Evolutionary conservation across 2,888 invertebrate genomes (phyloP), one percentile per base, ranked within the genome.

Genomic region (Hoplodrina ambigua): DNA sequence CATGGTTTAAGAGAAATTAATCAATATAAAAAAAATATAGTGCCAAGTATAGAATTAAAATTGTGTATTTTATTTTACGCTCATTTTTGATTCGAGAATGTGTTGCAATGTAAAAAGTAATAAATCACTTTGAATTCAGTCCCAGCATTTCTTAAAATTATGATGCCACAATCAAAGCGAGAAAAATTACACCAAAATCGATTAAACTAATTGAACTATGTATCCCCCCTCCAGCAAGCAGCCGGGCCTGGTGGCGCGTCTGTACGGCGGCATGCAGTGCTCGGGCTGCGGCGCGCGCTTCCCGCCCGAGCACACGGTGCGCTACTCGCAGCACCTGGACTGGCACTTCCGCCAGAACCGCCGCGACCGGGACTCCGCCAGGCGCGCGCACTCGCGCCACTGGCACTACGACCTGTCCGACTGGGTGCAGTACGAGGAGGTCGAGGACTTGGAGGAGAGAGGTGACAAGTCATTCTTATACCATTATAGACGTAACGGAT

Each of bases 331-430:
- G 90, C 99, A 99, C 94, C 96, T 99, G 73, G 99, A 99, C 95
- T 99, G 99, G 99, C 99, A 99, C 95, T 99, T 99, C 96, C 96
- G 99, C 0, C 98, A 99, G 93, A 99, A 99, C 95, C 63, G 99
- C 2, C 96, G 98, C 66, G 99, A 98, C 85, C 97, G 98, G 80
- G 98, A 98, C 89, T 98, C 98, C 0, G 97, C 98, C 0, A 96
- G 98, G 15, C 97, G 98, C 63, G 98, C 98, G 0, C 98, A 98
- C 87, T 97, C 97, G 41, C 96, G 99, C 4, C 97, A 97, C 87
- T 99, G 99, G 99, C 99, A 98, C 92, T 99, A 99, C 89, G 97
- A 98, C 87, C 96, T 98, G 41, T 96, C 97, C 69, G 99, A 99
- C 94, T 99, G 99, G 99, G 97, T 98, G 89, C 98, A 98, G 91